phyloP scores from a whole-genome alignment of 2,888 invertebrate genomes.

The Dicycla oo region DNA sequence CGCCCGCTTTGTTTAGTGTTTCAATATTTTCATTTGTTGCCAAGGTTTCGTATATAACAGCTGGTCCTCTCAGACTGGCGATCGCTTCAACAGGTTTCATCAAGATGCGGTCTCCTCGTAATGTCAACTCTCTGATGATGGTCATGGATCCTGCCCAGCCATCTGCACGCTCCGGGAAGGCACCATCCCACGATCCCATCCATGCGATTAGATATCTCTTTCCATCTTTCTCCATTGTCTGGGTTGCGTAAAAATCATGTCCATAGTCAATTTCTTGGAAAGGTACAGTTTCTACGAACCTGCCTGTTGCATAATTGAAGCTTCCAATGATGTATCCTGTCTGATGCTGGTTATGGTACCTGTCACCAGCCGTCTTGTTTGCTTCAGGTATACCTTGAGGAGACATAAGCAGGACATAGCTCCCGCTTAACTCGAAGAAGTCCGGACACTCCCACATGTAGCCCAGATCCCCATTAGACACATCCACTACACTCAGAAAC shows the following conservation, averaged over 20 bases:
- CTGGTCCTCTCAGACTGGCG: constrained; percentile 69
- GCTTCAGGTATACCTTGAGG: constrained; percentile 79
- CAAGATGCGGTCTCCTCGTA: constrained; percentile 73
- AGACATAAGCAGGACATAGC: constrained; percentile 83
- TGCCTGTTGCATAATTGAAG: constrained; percentile 80
- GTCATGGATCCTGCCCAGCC: constrained; percentile 87
- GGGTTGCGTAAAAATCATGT: constrained; percentile 87
- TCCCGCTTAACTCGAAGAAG: constrained; percentile 85
- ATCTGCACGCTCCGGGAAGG: constrained; percentile 78
- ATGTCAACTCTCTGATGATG: constrained; percentile 78
- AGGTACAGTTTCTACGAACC: constrained; percentile 72
- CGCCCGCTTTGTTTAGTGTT: constrained; percentile 73
- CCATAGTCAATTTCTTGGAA: constrained; percentile 87
- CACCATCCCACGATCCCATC: constrained; percentile 86
- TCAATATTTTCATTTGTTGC: constrained; percentile 35
- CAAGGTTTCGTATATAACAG: constrained; percentile 65
- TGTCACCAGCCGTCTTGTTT: constrained; percentile 77
- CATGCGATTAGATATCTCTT: constrained; percentile 82
- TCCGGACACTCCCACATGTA: constrained; percentile 90
- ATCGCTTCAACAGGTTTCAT: constrained; percentile 80
- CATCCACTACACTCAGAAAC: constrained; percentile 78
- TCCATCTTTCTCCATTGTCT: constrained; percentile 79
- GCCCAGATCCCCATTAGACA: constrained; percentile 78
- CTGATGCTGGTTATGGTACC: constrained; percentile 81
- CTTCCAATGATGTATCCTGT: constrained; percentile 85